Evolutionary conservation across 1,140 invertebrate genomes (phyloP), one percentile per base, ranked within the genome.

Genomic region (Parasteatoda tepidariorum): DNA sequence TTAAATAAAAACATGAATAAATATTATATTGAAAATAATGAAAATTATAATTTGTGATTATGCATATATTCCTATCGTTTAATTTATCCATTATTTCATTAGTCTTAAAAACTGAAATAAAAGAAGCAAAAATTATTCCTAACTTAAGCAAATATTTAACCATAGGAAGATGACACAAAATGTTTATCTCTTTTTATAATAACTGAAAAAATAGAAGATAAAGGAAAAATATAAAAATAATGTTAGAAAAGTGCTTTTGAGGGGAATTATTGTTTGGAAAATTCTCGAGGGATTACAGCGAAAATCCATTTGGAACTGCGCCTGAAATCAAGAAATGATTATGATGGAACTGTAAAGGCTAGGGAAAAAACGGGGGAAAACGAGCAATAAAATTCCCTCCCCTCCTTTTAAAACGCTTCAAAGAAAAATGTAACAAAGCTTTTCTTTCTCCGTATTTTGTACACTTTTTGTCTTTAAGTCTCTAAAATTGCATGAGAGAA

Each of bases 241-340:
- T 7, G 22, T 61, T 18, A 55, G 33, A 61, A 34, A 55, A 66
- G 62, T 61, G 71, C n/a, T 74, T 48, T 61, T 59, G 71, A 74
- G 6, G 74, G 61, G 62, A 78, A 78, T 78, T 78, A 78, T 66
- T 78, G 74, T 66, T 78, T 78, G 28, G 74, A 55, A 59, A 48
- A 66, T 78, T 78, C 74, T 54, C 62, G 22, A 0, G 74, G 62
- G 74, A 78, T 78, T 78, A 78, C 74, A 78, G n/a, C 74, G 61
- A 55, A 78, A 78, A 78, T 66, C 74, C 74, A 78, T 78, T 78
- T 66, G 74, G 74, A 48, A 54, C 18, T 28, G 34, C 61, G 74
- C 61, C 28, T 55, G 34, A 78, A 78, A 78, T 78, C 62, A 66
- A 57, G 61, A 41, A 78, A 78, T 66, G 74, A 78, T 78, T 78